Base-by-base conservation (phyloP, 2,797 vertebrate genomes). In the Tarsius wallacei region DNA sequence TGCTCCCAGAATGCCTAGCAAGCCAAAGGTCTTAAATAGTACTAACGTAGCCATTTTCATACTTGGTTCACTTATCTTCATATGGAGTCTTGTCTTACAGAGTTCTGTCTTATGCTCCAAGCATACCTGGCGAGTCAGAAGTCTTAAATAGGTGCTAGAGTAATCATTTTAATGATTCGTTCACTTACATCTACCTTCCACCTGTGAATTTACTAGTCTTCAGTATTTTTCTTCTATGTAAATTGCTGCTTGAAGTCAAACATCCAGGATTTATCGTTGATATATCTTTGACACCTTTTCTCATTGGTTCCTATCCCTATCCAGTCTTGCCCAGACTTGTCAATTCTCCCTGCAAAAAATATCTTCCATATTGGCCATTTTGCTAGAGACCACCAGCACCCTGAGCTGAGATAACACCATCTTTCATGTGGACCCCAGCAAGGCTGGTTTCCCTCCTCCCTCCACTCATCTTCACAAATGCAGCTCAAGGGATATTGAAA, bases 371-470 rank as follows among this genome's bases (percentile, higher is more conserved):
- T 51, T 21, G 31, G 6, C 78, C 47, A 26, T 33, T 26, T 26
- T 28, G 24, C n/a, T n/a, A 33, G n/a, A 28, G 1, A 22, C 15
- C 26, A 12, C 51, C 12, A 9, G n/a, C 9, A 36, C 49, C 55
- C 26, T 49, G 15, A 3, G 3, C 57, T 21, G 53, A 93, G 49
- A 66, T 12, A 2, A 19, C 5, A 17, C 31, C 7, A 12, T 28
- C 31, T 87, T 63, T 19, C 76, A 5, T 2, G 4, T 2, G 12
- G 49, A 53, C 5, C 6, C 2, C 2, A 9, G 24, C 7, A 16
- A 51, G 81, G n/a, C 21, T 15, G 12, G 51, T 31, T 7, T 47
- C 24, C 22, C 21, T 61, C 1, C 4, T 0, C 0, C 2, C 21
- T 68, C 28, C 7, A 16, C 16, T 9, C 14, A 4, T 70, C 33